Evolutionary conservation across 1,140 invertebrate species (phyloP).

Genomic region (Thereuonema tuberculata): DNA sequence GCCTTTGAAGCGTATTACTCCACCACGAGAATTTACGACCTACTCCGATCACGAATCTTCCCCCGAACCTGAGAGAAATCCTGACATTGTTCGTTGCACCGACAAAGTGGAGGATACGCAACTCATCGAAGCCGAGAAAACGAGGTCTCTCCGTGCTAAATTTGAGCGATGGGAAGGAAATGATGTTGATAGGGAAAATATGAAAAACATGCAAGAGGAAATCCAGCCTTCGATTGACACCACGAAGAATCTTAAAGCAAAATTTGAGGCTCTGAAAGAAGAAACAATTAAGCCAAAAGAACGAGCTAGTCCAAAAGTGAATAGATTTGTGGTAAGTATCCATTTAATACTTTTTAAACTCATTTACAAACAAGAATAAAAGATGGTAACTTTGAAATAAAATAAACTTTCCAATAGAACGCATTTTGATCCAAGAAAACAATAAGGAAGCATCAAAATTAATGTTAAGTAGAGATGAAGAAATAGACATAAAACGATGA

Average conservation of each 20-base stretch:
- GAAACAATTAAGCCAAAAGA: constrained; percentile 37
- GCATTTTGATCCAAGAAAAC: too few species aligned
- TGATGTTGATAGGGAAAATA: constrained; percentile 40
- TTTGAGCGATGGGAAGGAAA: constrained; percentile 80
- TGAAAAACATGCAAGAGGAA: constrained; percentile 19
- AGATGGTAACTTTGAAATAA: too few species aligned
- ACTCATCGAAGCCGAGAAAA: constrained; percentile 45
- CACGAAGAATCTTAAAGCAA: constrained; percentile 61
- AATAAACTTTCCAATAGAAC: too few species aligned
- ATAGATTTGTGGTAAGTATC: constrained; percentile 70
- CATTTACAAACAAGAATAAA: background rate
- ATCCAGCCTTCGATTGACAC: constrained; percentile 45
- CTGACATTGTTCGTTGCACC: constrained; percentile 41
- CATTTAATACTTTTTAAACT: background rate
- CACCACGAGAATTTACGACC: constrained; percentile 57
- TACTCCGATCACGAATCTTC: constrained; percentile 20
- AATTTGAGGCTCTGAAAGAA: constrained; percentile 62
- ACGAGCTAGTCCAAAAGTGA: constrained; percentile 50
- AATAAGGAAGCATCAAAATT: too few species aligned
- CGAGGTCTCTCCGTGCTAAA: constrained; percentile 71
- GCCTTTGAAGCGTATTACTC: constrained; percentile 74
- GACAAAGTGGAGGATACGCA: constrained; percentile 43
- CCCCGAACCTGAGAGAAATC: constrained; percentile 30
- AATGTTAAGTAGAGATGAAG: too few species aligned
- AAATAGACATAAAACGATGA: too few species aligned